A percentile compares a stretch with the other conserved stretches of the same genome.
phyloP scores from a whole-genome alignment of 2,797 vertebrate species.

The Hapalemur alaotrensis region DNA sequence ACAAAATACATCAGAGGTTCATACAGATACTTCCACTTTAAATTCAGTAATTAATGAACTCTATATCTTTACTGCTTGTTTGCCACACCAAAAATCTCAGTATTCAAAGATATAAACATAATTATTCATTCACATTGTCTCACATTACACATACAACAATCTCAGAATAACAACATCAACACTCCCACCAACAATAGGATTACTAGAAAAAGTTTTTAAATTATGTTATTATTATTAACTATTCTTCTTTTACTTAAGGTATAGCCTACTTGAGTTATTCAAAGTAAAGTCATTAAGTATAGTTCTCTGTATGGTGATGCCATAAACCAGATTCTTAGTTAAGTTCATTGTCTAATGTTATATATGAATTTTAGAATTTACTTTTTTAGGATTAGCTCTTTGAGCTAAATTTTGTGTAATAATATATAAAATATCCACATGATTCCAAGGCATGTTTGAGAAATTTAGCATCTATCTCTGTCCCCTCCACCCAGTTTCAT shows the following conservation, averaged over 20 bases:
- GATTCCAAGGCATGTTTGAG: not conserved
- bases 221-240: not conserved
- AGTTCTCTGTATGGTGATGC: not conserved
- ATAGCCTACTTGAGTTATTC: not conserved
- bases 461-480: not conserved
- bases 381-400: not conserved
- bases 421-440: not conserved
- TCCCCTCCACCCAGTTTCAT: accelerated
- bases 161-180: not conserved
- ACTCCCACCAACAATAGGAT: not conserved
- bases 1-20: not conserved
- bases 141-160: not conserved
- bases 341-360: not conserved
- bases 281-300: not conserved
- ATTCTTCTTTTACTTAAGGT: not conserved
- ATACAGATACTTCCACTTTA: not conserved
- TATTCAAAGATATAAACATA: not conserved
- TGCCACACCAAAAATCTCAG: not conserved
- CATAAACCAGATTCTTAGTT: not conserved
- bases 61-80: not conserved
- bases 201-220: not conserved
- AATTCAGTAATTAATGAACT: not conserved
- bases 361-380: not conserved
- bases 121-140: not conserved
- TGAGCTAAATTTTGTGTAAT: not conserved